Evolutionary conservation across 2,797 vertebrate species (phyloP), one percentile per base, ranked within the genome.

Genomic region (Catamblyrhynchus diadema): DNA sequence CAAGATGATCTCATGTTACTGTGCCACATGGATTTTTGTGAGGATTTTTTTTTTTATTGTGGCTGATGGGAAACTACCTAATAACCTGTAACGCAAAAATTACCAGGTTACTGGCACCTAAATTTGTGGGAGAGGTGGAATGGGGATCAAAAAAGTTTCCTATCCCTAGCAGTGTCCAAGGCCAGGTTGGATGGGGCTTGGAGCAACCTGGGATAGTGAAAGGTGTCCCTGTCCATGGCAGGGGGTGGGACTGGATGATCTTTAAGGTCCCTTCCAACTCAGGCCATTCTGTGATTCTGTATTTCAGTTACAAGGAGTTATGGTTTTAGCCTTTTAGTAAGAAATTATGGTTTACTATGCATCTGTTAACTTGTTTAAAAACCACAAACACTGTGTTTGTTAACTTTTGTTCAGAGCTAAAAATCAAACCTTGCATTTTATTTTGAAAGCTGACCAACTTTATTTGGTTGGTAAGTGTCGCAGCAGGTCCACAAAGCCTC

Each of bases 381-480:
- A 17, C 8, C 4, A 5, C 39, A 53, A 60, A 33, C 28, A 5
- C 14, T 18, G 6, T 4, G 10, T 79, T 78, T 24, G 47, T 33
- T 28, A 62, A 39, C 28, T 48, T 66, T 14, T 17, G 15, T 5
- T 41, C 19, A 5, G 23, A 60, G 18, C n/a, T 48, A 56, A 6
- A 10, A 56, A 14, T 3, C 32, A 59, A 75, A 19, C 19, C 12
- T 42, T 7, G 12, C 7, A 2, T 37, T 86, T 47, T 28, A 12
- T n/a, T 67, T 67, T 11, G 12, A 20, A 47, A 56, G 32, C 27
- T 3, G 6, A 37, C 18, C 35, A 13, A 33, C 48, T 62, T 19
- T 10, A 45, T 23, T 8, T 1, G 42, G 32, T 9, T 17, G 59
- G 0, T 1, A 37, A 73, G 53, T 41, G 67, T 32, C 1, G 0